These are phyloP conservation scores for Chionis minor DNA, from an alignment of 2,113 vertebrate genomes.

Conservation along the genomic window DNA sequence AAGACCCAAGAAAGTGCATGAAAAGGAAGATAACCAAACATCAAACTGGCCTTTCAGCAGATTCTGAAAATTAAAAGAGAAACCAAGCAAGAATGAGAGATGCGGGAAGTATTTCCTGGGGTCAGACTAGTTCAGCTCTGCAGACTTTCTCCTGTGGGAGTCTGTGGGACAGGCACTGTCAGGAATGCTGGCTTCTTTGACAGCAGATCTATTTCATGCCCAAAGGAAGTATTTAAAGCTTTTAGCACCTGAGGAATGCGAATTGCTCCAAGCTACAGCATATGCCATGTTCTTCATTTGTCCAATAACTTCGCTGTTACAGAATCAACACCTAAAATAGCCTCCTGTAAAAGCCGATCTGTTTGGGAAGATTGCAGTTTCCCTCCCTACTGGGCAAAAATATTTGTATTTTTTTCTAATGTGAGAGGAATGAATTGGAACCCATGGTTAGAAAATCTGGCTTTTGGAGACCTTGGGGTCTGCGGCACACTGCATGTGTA, in stretches of 20 bases:
- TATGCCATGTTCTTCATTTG: constrained; percentile 20
- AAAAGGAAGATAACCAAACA: not conserved
- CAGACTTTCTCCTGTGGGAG: constrained; percentile 21
- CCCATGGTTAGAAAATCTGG: not conserved
- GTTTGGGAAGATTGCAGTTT: not conserved
- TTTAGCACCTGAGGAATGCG: constrained; percentile 56
- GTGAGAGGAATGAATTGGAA: not conserved
- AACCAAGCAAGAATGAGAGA: not conserved
- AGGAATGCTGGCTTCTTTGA: constrained; percentile 37
- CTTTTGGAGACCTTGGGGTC: not conserved
- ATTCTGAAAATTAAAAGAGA: constrained; percentile 5
- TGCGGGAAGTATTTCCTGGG: constrained; percentile 46
- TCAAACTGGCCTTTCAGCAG: not conserved
- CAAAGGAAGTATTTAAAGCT: constrained; percentile 59
- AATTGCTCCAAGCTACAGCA: constrained; percentile 5
- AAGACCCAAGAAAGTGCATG: not conserved
- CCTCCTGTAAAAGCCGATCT: constrained; percentile 15
- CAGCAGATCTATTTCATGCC: constrained; percentile 30
- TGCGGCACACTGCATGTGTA: not conserved
- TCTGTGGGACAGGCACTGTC: constrained; percentile 33
- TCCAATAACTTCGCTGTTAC: constrained; percentile 43
- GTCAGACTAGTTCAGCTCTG: constrained; percentile 48
- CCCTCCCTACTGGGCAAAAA: not conserved
- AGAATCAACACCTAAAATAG: constrained; percentile 33
- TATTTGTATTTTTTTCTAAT: not conserved